Evolutionary conservation across 2,113 vertebrate species (phyloP), one percentile per base, ranked within the genome.

Genomic region (Tragelaphus scriptus): DNA sequence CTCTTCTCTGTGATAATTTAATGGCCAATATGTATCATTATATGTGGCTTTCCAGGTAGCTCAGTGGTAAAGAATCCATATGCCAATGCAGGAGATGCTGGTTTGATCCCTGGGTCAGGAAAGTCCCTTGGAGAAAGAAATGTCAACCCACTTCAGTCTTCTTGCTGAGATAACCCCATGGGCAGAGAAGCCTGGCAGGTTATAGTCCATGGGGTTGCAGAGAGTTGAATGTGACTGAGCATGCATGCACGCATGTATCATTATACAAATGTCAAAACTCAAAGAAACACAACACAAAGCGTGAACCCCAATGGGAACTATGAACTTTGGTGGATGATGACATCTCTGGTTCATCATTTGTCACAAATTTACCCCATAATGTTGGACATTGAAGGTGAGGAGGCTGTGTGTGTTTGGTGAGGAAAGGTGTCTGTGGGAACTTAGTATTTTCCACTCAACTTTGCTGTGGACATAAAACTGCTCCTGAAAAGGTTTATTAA

Each of bases 231-330:
- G 65, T 71, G 65, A 10, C 9, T 11, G 7, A 71, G n/a, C n/a
- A 36, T 0, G 0, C 17, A 36, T 1, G 9, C n/a, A 36, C 0
- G 4, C 9, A 10, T 36, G 65, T 71, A 71, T 71, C 65, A 36
- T 71, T 36, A 71, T 6, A 21, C n/a, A 21, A 11, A 36, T 71
- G n/a, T 71, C 65, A 71, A 71, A 36, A 71, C 19, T 71, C n/a
- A 6, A 36, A 71, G 65, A 71, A 36, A n/a, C 36, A 36, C 65
- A 23, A 23, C n/a, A 71, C 9, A 36, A 36, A 71, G n/a, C 5
- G 5, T 71, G n/a, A 36, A 23, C 65, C n/a, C 65, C 9, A 36
- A 1, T 6, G n/a, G 65, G n/a, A 68, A 36, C n/a, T 23, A 36
- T 11, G n/a, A 71, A 36, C n/a, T 71, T 11, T 12, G 65, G n/a